Evolutionary conservation across 1,140 invertebrate genomes (phyloP).

Genomic region (Anastatus disparis): DNA sequence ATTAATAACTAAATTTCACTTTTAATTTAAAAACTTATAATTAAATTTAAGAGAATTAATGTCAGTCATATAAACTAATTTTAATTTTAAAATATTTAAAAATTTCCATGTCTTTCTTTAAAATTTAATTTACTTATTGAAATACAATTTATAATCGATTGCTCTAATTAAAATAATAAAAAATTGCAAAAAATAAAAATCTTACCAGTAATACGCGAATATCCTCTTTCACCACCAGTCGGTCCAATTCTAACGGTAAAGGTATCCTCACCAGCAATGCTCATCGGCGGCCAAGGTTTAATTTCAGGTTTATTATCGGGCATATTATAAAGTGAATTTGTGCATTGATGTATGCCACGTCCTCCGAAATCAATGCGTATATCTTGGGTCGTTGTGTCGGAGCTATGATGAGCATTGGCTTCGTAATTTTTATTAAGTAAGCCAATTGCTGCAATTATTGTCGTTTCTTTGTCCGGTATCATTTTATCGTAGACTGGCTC

Average conservation of each 20-base stretch:
- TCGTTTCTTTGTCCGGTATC: slow-evolving; percentile 76
- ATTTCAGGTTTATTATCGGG: slow-evolving; percentile 54
- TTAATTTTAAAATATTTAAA: no score
- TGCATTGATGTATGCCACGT: slow-evolving; percentile 66
- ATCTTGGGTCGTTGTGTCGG: slow-evolving; percentile 79
- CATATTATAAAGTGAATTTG: slow-evolving; percentile 62
- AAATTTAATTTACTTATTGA: no score
- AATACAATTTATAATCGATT: no score
- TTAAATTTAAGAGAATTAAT: no score
- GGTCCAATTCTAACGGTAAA: slow-evolving; percentile 85
- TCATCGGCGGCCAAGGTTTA: slow-evolving; percentile 72
- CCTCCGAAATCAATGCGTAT: slow-evolving; percentile 80
- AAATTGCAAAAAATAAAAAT: no score
- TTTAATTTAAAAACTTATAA: no score
- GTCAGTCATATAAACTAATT: no score
- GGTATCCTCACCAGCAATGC: slow-evolving; percentile 62
- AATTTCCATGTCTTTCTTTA: no score
- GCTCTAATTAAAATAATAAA: no score
- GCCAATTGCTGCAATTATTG: slow-evolving; percentile 89
- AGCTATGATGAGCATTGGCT: slow-evolving; percentile 81
- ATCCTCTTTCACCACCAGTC: slow-evolving; percentile 82
- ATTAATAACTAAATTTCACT: no score
- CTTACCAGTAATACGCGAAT: slow-evolving; percentile 81
- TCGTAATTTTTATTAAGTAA: slow-evolving; percentile 81
- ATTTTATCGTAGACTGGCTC: slow-evolving; percentile 77